phyloP scores from a whole-genome alignment of 2,113 vertebrate genomes.

The Eclectus roratus region DNA sequence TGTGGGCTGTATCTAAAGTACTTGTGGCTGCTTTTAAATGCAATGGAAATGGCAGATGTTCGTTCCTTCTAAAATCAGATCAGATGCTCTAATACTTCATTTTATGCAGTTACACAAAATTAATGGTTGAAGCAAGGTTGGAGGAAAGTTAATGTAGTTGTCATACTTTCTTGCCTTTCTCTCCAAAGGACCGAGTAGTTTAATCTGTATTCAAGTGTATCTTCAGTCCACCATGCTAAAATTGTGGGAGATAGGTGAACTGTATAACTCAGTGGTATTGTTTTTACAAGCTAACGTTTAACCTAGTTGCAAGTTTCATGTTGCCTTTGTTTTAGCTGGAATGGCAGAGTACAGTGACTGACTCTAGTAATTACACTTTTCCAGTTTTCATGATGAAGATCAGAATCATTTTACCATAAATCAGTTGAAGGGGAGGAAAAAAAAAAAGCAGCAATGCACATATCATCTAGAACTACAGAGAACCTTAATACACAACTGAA shows the following conservation, averaged over 20 bases:
- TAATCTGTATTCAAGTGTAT: not conserved
- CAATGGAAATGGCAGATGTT: not conserved
- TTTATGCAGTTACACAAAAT: not conserved
- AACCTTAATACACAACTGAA: not conserved
- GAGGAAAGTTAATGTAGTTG: not conserved
- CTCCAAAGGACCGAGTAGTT: not conserved
- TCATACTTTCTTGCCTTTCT: not conserved
- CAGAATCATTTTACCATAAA: not conserved
- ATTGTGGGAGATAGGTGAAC: not conserved
- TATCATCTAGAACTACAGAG: not conserved
- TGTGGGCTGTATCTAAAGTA: not conserved
- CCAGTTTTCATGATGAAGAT: not conserved
- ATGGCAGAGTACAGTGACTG: not conserved
- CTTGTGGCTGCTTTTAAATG: not conserved
- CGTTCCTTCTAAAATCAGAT: not conserved
- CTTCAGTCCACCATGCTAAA: not conserved
- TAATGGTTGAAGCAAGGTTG: not conserved
- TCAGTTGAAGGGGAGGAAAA: not conserved
- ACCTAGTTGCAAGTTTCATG: not conserved
- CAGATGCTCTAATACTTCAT: not conserved
- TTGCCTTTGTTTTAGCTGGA: slow-evolving; percentile 15
- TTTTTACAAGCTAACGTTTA: slow-evolving; percentile 25
- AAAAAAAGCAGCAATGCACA: not conserved
- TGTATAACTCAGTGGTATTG: not conserved
- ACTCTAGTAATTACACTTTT: not conserved